These are phyloP conservation scores for Tethya wilhelma DNA, from an alignment of 37 sponge, comb jelly and placozoan species.

Conservation along the genomic window DNA sequence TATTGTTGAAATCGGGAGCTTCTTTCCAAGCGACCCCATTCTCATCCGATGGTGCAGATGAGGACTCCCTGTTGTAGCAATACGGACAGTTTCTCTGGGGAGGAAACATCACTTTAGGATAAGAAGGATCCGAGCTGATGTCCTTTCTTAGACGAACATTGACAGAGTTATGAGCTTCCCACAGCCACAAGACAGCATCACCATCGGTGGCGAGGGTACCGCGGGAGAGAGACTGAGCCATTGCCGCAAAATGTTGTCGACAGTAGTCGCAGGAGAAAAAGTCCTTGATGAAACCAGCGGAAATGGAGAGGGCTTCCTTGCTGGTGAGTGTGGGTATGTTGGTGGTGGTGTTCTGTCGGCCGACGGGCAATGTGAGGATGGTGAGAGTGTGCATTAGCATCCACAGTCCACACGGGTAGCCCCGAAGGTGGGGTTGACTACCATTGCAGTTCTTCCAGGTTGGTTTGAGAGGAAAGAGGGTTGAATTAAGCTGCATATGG, in stretches of 20 bases:
- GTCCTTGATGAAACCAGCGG: conserved; percentile 58
- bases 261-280: conserved; percentile 95
- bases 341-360: neutral
- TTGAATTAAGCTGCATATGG: conserved; percentile 33
- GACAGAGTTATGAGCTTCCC: conserved; percentile 92
- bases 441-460: conserved; percentile 86
- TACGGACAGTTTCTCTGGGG: conserved; percentile 67
- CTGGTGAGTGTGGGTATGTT: conserved; percentile 31
- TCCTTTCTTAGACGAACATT: conserved; percentile 67
- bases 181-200: conserved; percentile 93
- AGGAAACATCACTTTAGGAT: conserved; percentile 92
- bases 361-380: conserved; percentile 58
- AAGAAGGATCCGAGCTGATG: conserved; percentile 69
- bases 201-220: conserved; percentile 32
- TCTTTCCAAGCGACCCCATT: neutral
- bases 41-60: neutral
- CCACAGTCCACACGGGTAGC: conserved; percentile 96
- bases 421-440: conserved; percentile 72
- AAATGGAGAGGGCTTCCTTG: conserved; percentile 48
- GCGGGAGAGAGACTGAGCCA: conserved; percentile 40
- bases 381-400: conserved; percentile 87
- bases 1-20: conserved; percentile 17
- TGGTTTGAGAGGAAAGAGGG: conserved; percentile 50
- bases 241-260: conserved; percentile 78
- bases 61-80: conserved; percentile 55